phyloP scores from a whole-genome alignment of 2,888 invertebrate species.

The Trichogramma dendrolimi region DNA sequence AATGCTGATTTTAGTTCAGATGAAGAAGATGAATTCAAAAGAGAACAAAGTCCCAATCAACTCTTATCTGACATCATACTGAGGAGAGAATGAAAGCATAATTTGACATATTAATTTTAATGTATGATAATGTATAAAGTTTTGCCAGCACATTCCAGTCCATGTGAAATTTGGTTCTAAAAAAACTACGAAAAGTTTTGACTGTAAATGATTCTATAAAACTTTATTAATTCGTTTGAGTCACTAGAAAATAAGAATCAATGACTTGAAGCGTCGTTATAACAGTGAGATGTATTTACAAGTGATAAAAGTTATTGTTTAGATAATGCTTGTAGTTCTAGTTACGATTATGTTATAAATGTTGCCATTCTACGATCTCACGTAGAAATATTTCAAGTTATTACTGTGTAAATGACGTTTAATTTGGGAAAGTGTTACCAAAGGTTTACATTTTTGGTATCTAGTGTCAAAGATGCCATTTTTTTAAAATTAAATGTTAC shows the following conservation, averaged over 20 bases:
- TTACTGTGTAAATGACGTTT: constrained; percentile 10
- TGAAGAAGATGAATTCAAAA: constrained; percentile 42
- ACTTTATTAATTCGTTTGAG: constrained; percentile 3
- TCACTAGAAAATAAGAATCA: constrained; percentile 23
- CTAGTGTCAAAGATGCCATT: constrained; percentile 29
- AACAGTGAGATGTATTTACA: no score
- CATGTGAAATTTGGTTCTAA: neutral
- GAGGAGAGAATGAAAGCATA: constrained; percentile 42
- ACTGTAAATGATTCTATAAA: neutral
- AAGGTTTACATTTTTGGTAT: constrained; percentile 20
- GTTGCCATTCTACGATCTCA: constrained; percentile 12
- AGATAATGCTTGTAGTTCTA: no score
- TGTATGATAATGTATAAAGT: constrained; percentile 13
- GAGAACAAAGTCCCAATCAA: constrained; percentile 53
- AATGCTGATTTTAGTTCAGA: constrained; percentile 48
- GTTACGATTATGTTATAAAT: no score
- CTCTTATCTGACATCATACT: constrained; percentile 55
- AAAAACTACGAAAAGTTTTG: neutral
- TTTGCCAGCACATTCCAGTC: constrained; percentile 14
- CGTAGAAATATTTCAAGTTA: constrained; percentile 12
- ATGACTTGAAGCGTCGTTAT: neutral
- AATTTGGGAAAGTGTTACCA: constrained; percentile 15
- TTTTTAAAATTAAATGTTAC: neutral
- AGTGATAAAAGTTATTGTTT: no score
- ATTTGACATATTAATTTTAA: neutral